A percentile compares a stretch with the other conserved stretches of the same genome.
These are phyloP conservation scores for Orthonyx spaldingii DNA, from an alignment of 2,113 vertebrate genomes.

Conservation along the genomic window DNA sequence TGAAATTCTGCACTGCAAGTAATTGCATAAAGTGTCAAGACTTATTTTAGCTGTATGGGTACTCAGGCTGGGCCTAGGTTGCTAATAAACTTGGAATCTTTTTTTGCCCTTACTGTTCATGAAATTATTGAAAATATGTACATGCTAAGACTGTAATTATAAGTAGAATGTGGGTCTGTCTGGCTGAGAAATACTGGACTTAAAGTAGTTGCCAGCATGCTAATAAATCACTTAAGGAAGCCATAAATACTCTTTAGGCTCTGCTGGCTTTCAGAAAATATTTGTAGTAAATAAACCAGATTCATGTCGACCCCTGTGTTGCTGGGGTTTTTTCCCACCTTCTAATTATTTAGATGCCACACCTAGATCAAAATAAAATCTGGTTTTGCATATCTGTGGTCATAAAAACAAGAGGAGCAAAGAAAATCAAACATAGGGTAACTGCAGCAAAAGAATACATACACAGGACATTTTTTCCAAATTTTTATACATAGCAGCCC, in stretches of 20 bases:
- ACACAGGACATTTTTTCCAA: not conserved
- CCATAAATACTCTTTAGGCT: not conserved
- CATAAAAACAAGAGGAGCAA: not conserved
- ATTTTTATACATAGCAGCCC: not conserved
- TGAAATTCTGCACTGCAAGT: not conserved
- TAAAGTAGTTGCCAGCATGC: not conserved
- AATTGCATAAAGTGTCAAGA: not conserved
- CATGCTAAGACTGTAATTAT: not conserved
- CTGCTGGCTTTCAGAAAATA: not conserved
- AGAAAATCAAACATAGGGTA: not conserved
- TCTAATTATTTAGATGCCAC: not conserved
- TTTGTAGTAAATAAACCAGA: not conserved
- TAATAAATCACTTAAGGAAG: not conserved
- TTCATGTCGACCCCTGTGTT: not conserved
- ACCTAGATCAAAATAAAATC: not conserved
- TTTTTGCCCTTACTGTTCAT: not conserved
- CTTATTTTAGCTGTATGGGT: not conserved
- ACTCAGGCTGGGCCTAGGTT: not conserved
- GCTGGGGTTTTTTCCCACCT: fast-evolving
- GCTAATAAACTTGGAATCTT: not conserved
- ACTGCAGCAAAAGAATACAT: not conserved
- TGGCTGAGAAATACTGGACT: not conserved
- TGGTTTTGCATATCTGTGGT: not conserved
- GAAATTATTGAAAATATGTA: not conserved
- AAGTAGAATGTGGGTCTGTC: not conserved